Conservation (phyloP, 30 jellyfish, hydroid and myxozoan species). For the Aurelia sp. region DNA sequence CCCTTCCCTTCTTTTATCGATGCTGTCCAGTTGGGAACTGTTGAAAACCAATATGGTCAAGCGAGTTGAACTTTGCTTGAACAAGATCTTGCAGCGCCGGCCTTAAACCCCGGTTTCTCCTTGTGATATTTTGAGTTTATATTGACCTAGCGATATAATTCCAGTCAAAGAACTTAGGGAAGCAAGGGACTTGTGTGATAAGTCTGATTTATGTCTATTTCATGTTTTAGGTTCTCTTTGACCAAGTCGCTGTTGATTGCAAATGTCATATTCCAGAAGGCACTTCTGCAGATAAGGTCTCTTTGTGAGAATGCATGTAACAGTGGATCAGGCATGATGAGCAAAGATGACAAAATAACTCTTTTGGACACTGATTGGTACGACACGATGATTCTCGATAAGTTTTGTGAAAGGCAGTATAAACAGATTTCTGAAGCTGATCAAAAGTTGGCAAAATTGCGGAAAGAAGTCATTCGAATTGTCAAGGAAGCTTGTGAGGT, state of each 20-base stretch:
- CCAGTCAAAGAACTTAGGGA: too few species aligned
- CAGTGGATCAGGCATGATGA: constrained; percentile 38
- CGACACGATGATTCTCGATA: constrained; percentile 36
- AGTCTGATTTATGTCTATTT: too few species aligned
- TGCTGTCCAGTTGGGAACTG: too few species aligned
- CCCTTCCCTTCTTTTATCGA: too few species aligned
- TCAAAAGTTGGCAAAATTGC: constrained; percentile 27
- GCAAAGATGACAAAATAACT: constrained; percentile 5
- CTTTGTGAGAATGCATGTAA: constrained; percentile 57
- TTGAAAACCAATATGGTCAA: too few species aligned
- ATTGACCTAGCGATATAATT: too few species aligned
- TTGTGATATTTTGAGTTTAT: too few species aligned
- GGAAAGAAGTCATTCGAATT: constrained; percentile 41
- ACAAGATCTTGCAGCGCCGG: too few species aligned
- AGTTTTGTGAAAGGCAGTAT: constrained; percentile 62
- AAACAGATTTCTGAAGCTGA: constrained; percentile 34
- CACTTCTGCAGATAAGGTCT: constrained; percentile 55
- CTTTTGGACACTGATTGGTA: constrained; percentile 46
- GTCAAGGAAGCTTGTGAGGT: constrained; percentile 71
- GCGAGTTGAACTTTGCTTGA: too few species aligned
- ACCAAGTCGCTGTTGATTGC: constrained; percentile 21
- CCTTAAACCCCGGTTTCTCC: too few species aligned
- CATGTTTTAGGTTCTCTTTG: background rate
- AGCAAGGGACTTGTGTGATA: too few species aligned
- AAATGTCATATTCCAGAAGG: constrained; percentile 45